phyloP scores from a whole-genome alignment of 2,113 vertebrate genomes.

The Spilogale gracilis region DNA sequence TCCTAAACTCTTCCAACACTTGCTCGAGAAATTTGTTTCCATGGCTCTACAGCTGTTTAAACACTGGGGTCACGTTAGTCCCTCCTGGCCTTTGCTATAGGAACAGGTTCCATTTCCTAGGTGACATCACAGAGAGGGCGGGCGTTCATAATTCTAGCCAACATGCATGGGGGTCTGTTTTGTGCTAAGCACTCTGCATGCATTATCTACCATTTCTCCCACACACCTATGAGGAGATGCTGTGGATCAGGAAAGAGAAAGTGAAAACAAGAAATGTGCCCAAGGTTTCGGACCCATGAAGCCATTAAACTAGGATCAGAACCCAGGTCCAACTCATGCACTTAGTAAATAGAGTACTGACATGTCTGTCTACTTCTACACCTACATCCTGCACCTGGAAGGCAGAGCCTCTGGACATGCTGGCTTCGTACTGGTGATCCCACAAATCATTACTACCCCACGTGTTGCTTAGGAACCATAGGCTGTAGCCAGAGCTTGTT shows the following conservation, averaged over 20 bases:
- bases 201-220: too few relatives aligned
- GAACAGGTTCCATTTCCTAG: not conserved
- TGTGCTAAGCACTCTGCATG: fast-evolving
- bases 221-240: too few relatives aligned
- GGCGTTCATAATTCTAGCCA: fast-evolving
- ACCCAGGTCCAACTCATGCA: not conserved
- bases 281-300: not conserved
- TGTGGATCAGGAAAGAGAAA: not conserved
- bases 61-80: not conserved
- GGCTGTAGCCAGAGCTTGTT: not conserved
- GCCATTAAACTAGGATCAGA: too few relatives aligned
- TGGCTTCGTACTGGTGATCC: not conserved
- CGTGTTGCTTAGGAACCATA: fast-evolving
- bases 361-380: fast-evolving
- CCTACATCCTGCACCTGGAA: not conserved
- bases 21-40: not conserved
- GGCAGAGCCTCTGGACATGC: not conserved
- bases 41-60: too few relatives aligned
- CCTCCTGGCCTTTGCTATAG: not conserved
- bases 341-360: too few relatives aligned
- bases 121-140: fast-evolving
- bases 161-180: fast-evolving
- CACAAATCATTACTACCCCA: too few relatives aligned
- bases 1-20: not conserved
- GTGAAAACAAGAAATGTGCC: not conserved